Evolutionary conservation across 2,888 invertebrate species (phyloP), one percentile per base, ranked within the genome.

Genomic region (Campoplex capitator): DNA sequence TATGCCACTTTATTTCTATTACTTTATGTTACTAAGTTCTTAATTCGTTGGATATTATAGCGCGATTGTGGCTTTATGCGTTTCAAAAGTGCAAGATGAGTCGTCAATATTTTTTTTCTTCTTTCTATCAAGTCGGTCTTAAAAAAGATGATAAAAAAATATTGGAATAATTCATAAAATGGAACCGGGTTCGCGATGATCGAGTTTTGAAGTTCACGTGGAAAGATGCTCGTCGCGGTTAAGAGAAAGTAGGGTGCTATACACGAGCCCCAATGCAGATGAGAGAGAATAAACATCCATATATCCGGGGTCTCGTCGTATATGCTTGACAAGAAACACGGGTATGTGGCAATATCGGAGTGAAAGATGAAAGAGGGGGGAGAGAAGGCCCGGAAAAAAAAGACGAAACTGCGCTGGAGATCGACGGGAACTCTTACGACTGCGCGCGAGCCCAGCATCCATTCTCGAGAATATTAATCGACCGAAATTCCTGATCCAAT

Each of bases 231-330:
- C 71, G 65, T n/a, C 35, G 65, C 62, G 73, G 80, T 42, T 77
- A 45, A 68, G 86, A 86, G 86, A 86, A 86, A 86, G 86, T 84
- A 86, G 86, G 86, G 51, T 86, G 73, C 62, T 73, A 65, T 45
- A 73, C 23, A 23, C 56, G 73, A 73, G 76, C 67, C 23, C 48
- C 28, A 48, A 11, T 35, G 38, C 45, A 65, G 51, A 68, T 70
- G 42, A 81, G 73, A 68, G 45, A 77, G 79, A 28, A 80, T 74
- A 67, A 56, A 73, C 38, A 84, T 71, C 58, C 48, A 65, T 51
- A 42, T 65, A 62, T 78, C 78, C 54, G 77, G 51, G 77, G 51
- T 67, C 77, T 38, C 35, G 67, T 68, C 38, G 67, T 68, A 18
- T 79, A 58, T 58, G 18, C 71, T 79, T 13, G 32, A 42, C 51